A percentile compares a stretch with the other conserved stretches of the same genome.
phyloP scores from a whole-genome alignment of 1,140 invertebrate species.

The Mercenaria mercenaria region DNA sequence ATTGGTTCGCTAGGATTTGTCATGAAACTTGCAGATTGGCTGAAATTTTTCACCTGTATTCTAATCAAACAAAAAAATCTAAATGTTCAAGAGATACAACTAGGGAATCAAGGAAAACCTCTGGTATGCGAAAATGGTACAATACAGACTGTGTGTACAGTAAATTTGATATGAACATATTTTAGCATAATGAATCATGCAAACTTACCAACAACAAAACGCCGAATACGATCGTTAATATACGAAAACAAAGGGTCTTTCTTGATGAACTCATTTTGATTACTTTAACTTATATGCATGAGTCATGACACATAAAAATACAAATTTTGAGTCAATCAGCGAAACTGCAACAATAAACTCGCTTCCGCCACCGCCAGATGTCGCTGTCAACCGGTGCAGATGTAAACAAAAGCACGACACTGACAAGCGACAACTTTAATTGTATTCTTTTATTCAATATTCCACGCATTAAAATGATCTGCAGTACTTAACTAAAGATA shows the following conservation, averaged over 20 bases:
- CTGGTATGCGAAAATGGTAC: too few species aligned
- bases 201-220: slow-evolving; percentile 51
- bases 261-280: slow-evolving; percentile 26
- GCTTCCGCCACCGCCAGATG: slow-evolving; percentile 51
- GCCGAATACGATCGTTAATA: slow-evolving; percentile 39
- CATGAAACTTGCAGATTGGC: too few species aligned
- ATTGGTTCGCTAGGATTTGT: too few species aligned
- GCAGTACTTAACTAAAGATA: too few species aligned
- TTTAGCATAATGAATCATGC: slow-evolving; percentile 50
- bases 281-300: not conserved
- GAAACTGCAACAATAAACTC: slow-evolving; percentile 34
- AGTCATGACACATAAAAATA: slow-evolving; percentile 35
- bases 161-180: slow-evolving; percentile 44
- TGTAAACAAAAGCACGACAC: slow-evolving; percentile 36
- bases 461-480: too few species aligned
- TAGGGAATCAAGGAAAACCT: too few species aligned
- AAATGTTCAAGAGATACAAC: too few species aligned
- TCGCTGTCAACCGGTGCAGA: slow-evolving; percentile 51
- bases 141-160: too few species aligned
- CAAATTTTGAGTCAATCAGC: slow-evolving; percentile 17
- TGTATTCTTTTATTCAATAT: too few species aligned
- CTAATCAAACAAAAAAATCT: too few species aligned
- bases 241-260: slow-evolving; percentile 44
- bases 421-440: too few species aligned
- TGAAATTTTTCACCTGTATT: too few species aligned